Evolutionary conservation across 2,888 invertebrate genomes (phyloP), one percentile per base, ranked within the genome.

Genomic region (Erynnis tages): DNA sequence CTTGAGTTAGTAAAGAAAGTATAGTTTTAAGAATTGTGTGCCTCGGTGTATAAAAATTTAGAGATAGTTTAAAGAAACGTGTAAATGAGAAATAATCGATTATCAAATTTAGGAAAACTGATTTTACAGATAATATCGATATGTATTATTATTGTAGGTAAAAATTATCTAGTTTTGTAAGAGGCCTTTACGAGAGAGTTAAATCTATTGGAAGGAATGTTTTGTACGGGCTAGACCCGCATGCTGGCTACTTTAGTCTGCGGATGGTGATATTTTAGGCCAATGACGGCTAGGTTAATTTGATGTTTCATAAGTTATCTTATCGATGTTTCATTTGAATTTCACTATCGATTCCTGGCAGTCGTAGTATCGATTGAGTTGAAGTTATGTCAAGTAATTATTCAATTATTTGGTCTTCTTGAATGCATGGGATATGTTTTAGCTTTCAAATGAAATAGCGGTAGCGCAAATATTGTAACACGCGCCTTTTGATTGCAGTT

Each of bases 21-120:
- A 68, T 57, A 64, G 57, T 34, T 21, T 57, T 86, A 88, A 87
- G 84, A 66, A 86, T 81, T 76, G 85, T 83, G 88, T 89, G 88
- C 88, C 88, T 87, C 85, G 76, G 81, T 86, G 80, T 88, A 85
- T 79, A 87, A 81, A 76, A 63, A 66, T 67, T 71, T 82, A 82
- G 71, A 37, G 59, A 67, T 76, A 76, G 66, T 75, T 73, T 62
- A 69, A 69, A 64, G 66, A 60, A 63, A 64, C 58, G 54, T 61
- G 65, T 56, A 66, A 65, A 65, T 58, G 61, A 62, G 66, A 60
- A 65, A 65, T 52, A 62, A 59, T 57, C 55, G 56, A 63, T 59
- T 61, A 63, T 61, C 59, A 56, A 57, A 66, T 61, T 62, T 52
- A 10, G 43, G 30, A 21, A 30, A 52, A 44, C 43, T 62, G 57